These are phyloP conservation scores for Myrmecobius fasciatus DNA, from an alignment of 2,113 vertebrate genomes.

Conservation along the genomic window DNA sequence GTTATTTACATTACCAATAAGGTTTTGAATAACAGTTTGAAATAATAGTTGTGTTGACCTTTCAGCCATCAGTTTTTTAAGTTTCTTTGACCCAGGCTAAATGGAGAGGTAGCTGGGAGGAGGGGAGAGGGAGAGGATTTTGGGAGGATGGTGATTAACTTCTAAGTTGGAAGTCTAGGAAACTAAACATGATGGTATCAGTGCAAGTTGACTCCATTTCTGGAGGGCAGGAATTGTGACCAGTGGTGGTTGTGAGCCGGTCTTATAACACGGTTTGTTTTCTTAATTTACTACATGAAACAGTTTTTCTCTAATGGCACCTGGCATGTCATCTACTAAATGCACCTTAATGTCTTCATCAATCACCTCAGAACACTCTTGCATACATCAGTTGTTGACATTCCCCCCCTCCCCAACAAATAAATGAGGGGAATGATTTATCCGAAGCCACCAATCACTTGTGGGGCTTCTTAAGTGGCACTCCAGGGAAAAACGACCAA, in stretches of 20 bases:
- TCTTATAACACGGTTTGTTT: slow-evolving; percentile 73
- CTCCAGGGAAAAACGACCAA: slow-evolving; percentile 64
- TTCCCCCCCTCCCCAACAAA: slow-evolving; percentile 67
- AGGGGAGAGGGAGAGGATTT: neutral
- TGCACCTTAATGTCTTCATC: slow-evolving; percentile 64
- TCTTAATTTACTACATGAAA: slow-evolving; percentile 76
- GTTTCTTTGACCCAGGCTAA: neutral
- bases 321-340: slow-evolving; percentile 58
- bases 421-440: slow-evolving; percentile 77
- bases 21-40: neutral
- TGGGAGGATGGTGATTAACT: neutral
- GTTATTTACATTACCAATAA: neutral
- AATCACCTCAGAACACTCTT: slow-evolving; percentile 70
- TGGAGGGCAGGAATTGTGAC: slow-evolving; percentile 40
- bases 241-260: slow-evolving; percentile 57
- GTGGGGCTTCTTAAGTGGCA: slow-evolving; percentile 65
- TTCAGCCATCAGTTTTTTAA: neutral
- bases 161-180: neutral
- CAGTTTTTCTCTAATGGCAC: slow-evolving; percentile 71
- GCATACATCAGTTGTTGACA: slow-evolving; percentile 69
- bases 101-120: neutral
- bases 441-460: slow-evolving; percentile 66
- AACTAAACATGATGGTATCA: slow-evolving; percentile 24
- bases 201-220: slow-evolving; percentile 20
- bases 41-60: neutral